A percentile compares a stretch with the other conserved stretches of the same genome.
Evolutionary conservation across 2,888 invertebrate species (phyloP).

Genomic region (Geotrupes spiniger): DNA sequence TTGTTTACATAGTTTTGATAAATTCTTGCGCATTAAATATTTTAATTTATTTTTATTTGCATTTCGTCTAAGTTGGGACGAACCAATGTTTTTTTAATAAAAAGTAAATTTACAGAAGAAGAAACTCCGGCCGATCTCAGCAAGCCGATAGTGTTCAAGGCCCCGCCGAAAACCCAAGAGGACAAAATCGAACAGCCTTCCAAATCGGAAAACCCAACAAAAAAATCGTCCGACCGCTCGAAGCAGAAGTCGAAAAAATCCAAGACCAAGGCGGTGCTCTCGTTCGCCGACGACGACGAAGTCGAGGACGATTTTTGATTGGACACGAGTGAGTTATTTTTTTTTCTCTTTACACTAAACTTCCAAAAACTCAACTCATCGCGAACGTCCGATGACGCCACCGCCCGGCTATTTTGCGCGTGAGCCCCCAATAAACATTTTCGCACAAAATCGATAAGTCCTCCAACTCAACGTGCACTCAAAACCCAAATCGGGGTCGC

Average conservation of each 20-base stretch:
- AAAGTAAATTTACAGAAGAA: slow-evolving; percentile 50
- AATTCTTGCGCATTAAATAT: too few relatives aligned
- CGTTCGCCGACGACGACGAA: slow-evolving; percentile 53
- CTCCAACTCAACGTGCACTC: neutral
- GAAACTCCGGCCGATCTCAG: slow-evolving; percentile 60
- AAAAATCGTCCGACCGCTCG: slow-evolving; percentile 8
- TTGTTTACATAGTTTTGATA: too few relatives aligned
- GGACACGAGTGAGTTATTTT: too few relatives aligned
- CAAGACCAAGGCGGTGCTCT: slow-evolving; percentile 46
- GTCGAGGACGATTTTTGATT: slow-evolving; percentile 42
- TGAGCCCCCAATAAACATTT: slow-evolving; percentile 1
- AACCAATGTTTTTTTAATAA: neutral
- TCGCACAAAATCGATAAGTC: slow-evolving; percentile 4
- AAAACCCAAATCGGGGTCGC: too few relatives aligned
- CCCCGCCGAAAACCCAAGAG: slow-evolving; percentile 32
- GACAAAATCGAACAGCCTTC: slow-evolving; percentile 21
- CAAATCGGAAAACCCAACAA: slow-evolving; percentile 14
- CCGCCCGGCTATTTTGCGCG: too few relatives aligned
- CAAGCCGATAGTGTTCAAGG: slow-evolving; percentile 59
- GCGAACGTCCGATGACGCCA: too few relatives aligned
- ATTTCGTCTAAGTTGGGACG: neutral
- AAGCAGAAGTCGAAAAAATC: slow-evolving; percentile 38
- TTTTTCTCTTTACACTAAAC: too few relatives aligned
- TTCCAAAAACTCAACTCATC: too few relatives aligned
- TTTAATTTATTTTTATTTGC: slow-evolving; percentile 3